Base-by-base conservation (phyloP, 2,797 vertebrate species). In the Coluber constrictor region DNA sequence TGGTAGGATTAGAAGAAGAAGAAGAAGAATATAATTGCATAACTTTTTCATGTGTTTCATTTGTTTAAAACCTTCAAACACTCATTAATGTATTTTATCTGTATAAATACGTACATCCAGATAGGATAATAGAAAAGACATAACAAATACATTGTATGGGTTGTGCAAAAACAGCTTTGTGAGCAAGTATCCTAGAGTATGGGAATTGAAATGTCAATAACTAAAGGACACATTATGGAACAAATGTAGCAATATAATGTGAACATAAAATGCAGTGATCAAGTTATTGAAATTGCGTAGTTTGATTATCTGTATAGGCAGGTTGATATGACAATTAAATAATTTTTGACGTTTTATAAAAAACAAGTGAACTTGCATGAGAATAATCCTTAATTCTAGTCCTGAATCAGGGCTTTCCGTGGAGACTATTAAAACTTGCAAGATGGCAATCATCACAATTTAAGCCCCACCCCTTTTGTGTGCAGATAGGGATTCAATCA, bases 231-330 rank as follows among this genome's bases (percentile, higher is more conserved):
- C 94, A 90, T 91, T 94, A 91, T 43, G 61, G 87, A 93, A 91
- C 43, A 92, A 94, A 92, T 96, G 37, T 94, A 94, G 95, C 86
- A 60, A 91, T 93, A 92, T 93, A 95, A 90, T 92, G 92, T 61
- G 70, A 94, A 95, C 94, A 88, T 93, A 90, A 94, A 90, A 55
- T 93, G 92, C 9, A 95, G 90, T 79, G 94, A 88, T 90, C 90
- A 95, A 95, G 96, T 96, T 96, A 97, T 94, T 95, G 96, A 47
- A 97, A 96, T 94, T 89, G 90, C 96, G 97, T 95, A 95, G 95
- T 94, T 97, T 94, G 92, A 55, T 92, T 93, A 43, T 43, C 70
- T 43, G 32, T 79, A 3, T 79, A 8, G 70, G 8, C 32, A 79
- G 32, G 43, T 74, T 74, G n/a, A 74, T 79, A 23, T 37, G 32